Conservation (phyloP, 2,888 invertebrate species). For the Athalia circularis region DNA sequence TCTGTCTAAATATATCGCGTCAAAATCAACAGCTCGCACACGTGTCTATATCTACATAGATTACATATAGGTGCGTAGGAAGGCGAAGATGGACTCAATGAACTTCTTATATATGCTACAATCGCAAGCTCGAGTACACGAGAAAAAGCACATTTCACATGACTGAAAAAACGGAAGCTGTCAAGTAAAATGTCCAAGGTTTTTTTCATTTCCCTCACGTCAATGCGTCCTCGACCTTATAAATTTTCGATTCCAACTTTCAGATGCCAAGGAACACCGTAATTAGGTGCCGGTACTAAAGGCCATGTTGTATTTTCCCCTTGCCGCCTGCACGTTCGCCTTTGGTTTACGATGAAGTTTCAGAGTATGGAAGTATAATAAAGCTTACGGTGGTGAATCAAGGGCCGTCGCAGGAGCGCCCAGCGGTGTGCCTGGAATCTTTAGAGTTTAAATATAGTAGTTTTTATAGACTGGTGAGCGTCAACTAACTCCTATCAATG, state of each 20-base stretch:
- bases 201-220: neutral
- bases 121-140: neutral
- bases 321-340: neutral
- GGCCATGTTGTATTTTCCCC: neutral
- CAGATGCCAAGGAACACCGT: conserved; percentile 22
- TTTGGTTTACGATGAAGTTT: conserved; percentile 8
- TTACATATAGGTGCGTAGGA: conserved; percentile 37
- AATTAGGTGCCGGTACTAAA: neutral
- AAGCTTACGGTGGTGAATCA: neutral
- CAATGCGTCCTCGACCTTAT: neutral
- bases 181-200: no score
- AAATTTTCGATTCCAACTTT: conserved; percentile 14
- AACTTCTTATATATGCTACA: conserved; percentile 11
- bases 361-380: neutral
- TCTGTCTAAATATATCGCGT: conserved; percentile 46
- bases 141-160: no score
- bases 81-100: conserved; percentile 17
- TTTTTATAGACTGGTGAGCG: conserved; percentile 29
- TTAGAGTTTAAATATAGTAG: conserved; percentile 38
- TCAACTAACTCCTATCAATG: conserved; percentile 37
- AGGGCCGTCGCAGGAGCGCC: neutral
- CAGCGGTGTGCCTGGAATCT: conserved; percentile 24
- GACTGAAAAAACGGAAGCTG: no score
- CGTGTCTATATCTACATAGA: conserved; percentile 31
- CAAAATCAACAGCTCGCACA: conserved; percentile 42